Percentiles rank a stretch among this genome's conserved stretches.
These are phyloP conservation scores for Halocaridina rubra DNA, from an alignment of 2,888 invertebrate genomes.

Conservation along the genomic window DNA sequence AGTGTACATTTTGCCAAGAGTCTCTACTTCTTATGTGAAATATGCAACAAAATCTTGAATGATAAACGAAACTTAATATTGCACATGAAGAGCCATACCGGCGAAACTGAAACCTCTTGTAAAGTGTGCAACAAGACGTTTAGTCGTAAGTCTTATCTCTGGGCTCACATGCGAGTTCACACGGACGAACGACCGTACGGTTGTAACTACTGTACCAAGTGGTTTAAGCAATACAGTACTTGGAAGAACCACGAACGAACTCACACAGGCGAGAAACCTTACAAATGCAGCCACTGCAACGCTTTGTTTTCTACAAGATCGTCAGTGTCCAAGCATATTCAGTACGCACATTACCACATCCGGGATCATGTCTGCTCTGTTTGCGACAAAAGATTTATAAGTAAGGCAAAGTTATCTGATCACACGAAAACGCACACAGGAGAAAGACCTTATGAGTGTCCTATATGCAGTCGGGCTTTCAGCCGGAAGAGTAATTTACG, in stretches of 20 bases:
- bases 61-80: constrained; percentile 42
- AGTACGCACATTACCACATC: constrained; percentile 42
- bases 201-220: constrained; percentile 35
- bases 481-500: constrained; percentile 40
- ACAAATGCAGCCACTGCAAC: constrained; percentile 19
- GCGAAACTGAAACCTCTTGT: constrained; percentile 31
- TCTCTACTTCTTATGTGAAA: constrained; percentile 39
- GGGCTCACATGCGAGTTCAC: constrained; percentile 46
- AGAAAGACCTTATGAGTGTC: constrained; percentile 38
- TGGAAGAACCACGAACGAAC: constrained; percentile 49
- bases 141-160: constrained; percentile 41
- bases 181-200: constrained; percentile 38
- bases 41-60: constrained; percentile 36
- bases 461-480: constrained; percentile 40
- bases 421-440: constrained; percentile 45
- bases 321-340: constrained; percentile 32
- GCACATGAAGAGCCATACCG: constrained; percentile 47
- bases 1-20: constrained; percentile 11
- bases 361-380: constrained; percentile 19
- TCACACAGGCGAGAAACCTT: constrained; percentile 50
- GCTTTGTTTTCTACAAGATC: constrained; percentile 33
- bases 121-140: constrained; percentile 35
- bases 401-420: constrained; percentile 29
- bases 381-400: constrained; percentile 42
- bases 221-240: constrained; percentile 45